phyloP scores from a whole-genome alignment of 2,888 invertebrate species.

The Lycophotia porphyrea region DNA sequence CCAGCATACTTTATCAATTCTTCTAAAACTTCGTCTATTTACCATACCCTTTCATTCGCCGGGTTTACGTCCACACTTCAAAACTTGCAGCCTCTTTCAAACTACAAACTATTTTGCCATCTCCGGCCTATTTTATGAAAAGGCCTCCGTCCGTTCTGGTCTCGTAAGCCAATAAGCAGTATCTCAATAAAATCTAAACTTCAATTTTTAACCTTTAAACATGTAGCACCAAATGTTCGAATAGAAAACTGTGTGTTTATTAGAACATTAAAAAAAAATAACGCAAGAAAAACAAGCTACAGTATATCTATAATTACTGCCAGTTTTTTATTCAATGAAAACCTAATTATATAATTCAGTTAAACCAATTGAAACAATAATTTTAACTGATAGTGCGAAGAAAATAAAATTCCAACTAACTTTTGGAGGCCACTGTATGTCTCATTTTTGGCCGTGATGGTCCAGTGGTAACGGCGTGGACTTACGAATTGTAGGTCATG shows the following conservation, averaged over 20 bases:
- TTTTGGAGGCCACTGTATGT: too few species aligned
- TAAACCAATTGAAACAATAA: too few species aligned
- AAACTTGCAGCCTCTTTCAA: conserved; percentile 58
- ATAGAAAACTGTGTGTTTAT: neutral
- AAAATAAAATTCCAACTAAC: too few species aligned
- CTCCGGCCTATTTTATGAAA: conserved; percentile 71
- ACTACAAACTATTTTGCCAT: conserved; percentile 71
- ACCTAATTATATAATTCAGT: too few species aligned
- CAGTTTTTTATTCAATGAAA: too few species aligned
- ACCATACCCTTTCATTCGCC: conserved; percentile 22
- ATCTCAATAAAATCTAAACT: neutral
- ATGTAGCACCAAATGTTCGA: neutral
- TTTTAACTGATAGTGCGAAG: too few species aligned
- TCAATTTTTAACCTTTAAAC: neutral
- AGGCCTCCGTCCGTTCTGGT: conserved; percentile 66
- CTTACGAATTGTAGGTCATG: neutral
- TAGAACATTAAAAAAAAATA: neutral
- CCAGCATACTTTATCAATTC: conserved; percentile 21
- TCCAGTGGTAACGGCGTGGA: neutral
- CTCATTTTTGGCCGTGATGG: too few species aligned
- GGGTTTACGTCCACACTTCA: conserved; percentile 49
- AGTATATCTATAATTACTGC: too few species aligned
- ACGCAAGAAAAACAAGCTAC: neutral
- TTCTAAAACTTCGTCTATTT: conserved; percentile 47
- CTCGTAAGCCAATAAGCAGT: neutral